Evolutionary conservation across 2,888 invertebrate genomes (phyloP).

Genomic region (Psococerastis gibbosa): DNA sequence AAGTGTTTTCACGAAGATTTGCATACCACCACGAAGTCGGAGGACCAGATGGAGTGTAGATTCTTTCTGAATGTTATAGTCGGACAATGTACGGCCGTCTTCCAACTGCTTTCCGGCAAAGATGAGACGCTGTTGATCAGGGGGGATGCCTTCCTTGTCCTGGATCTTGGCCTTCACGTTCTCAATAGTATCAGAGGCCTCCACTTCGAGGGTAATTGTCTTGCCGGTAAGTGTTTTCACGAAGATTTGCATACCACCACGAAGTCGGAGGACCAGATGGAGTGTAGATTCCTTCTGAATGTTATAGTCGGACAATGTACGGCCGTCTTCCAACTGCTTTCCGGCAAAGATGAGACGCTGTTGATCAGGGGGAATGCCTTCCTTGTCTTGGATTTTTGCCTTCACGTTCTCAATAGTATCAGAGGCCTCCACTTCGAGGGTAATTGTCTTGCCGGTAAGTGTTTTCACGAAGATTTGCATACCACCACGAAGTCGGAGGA

Average conservation of each 20-base stretch:
- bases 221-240: conserved; percentile 26
- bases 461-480: conserved; percentile 33
- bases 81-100: conserved; percentile 78
- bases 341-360: conserved; percentile 34
- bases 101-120: conserved; percentile 89
- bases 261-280: conserved; percentile 4
- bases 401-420: conserved; percentile 34
- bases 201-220: conserved; percentile 30
- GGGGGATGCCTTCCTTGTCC: conserved; percentile 31
- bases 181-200: conserved; percentile 31
- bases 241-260: conserved; percentile 11
- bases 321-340: conserved; percentile 37
- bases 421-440: conserved; percentile 27
- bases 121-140: conserved; percentile 68
- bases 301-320: conserved; percentile 36
- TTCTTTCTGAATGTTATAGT: conserved; percentile 88
- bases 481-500: conserved; percentile 75
- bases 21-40: conserved; percentile 62
- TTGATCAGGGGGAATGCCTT: conserved; percentile 25
- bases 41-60: conserved; percentile 72
- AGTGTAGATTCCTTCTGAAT: conserved; percentile 27
- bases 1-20: neutral
- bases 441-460: conserved; percentile 29
- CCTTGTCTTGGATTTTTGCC: conserved; percentile 24
- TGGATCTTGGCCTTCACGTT: conserved; percentile 29